phyloP scores from a whole-genome alignment of 2,797 vertebrate genomes.

The Pristis pectinata region DNA sequence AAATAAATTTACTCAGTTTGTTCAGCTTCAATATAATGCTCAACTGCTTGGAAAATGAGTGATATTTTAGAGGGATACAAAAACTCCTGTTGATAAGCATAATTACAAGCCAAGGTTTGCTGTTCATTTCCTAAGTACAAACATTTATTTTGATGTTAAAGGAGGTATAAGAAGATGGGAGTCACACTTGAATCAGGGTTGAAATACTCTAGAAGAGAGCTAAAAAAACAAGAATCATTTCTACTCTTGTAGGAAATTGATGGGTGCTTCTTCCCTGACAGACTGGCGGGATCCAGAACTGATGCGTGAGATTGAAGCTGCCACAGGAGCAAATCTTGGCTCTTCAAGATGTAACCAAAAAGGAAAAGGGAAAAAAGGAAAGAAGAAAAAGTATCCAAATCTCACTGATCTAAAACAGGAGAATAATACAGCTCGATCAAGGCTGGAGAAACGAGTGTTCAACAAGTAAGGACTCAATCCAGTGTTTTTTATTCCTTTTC shows the following conservation, averaged over 20 bases:
- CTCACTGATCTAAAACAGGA: slow-evolving; percentile 81
- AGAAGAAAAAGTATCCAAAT: slow-evolving; percentile 73
- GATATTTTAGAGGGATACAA: neutral
- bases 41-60: neutral
- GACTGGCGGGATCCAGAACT: slow-evolving; percentile 83
- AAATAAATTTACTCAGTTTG: neutral
- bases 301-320: slow-evolving; percentile 82
- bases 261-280: slow-evolving; percentile 46
- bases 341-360: slow-evolving; percentile 58
- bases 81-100: neutral
- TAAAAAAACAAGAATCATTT: neutral
- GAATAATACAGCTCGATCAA: slow-evolving; percentile 68
- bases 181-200: neutral
- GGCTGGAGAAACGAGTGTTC: slow-evolving; percentile 84
- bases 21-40: neutral
- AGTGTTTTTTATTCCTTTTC: neutral
- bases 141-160: neutral
- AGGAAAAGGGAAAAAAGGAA: slow-evolving; percentile 59
- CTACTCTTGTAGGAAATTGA: neutral
- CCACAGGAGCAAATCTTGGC: slow-evolving; percentile 78
- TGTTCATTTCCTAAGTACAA: neutral
- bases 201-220: neutral
- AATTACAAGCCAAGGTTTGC: neutral
- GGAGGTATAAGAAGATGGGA: neutral
- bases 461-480: slow-evolving; percentile 69